Evolutionary conservation across 2,888 invertebrate genomes (phyloP).

Genomic region (Papilio gigon): DNA sequence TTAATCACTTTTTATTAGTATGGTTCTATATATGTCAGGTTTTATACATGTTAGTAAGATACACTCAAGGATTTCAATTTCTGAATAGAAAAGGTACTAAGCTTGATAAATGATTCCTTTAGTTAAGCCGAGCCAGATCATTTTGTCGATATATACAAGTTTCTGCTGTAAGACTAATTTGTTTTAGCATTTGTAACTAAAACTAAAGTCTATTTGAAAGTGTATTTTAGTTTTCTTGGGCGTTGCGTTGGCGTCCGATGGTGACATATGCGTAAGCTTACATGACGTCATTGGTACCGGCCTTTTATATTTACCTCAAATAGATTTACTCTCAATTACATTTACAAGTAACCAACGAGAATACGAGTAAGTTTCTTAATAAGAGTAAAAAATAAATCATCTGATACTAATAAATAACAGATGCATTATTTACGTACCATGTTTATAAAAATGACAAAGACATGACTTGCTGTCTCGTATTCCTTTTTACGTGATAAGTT

Average conservation of each 20-base stretch:
- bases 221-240: conserved; percentile 47
- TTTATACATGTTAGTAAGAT: too few species aligned
- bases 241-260: conserved; percentile 49
- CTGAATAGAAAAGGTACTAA: neutral
- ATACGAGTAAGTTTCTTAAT: too few species aligned
- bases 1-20: too few species aligned
- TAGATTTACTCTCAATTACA: neutral
- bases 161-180: neutral
- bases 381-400: too few species aligned
- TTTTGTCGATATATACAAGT: neutral
- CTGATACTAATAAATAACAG: too few species aligned
- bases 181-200: neutral
- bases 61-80: neutral
- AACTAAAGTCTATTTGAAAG: conserved; percentile 2
- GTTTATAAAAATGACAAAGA: neutral
- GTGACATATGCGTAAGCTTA: conserved; percentile 31
- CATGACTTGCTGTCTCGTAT: too few species aligned
- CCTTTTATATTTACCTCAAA: conserved; percentile 30
- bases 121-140: neutral
- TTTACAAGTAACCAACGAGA: conserved; percentile 14
- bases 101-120: neutral
- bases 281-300: conserved; percentile 40
- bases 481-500: too few species aligned
- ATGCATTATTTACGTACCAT: too few species aligned
- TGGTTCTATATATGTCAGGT: too few species aligned